A percentile compares a stretch with the other conserved stretches of the same genome.
These are phyloP conservation scores for Amblyopsis hoosieri DNA, from an alignment of 2,797 vertebrate species.

Conservation along the genomic window DNA sequence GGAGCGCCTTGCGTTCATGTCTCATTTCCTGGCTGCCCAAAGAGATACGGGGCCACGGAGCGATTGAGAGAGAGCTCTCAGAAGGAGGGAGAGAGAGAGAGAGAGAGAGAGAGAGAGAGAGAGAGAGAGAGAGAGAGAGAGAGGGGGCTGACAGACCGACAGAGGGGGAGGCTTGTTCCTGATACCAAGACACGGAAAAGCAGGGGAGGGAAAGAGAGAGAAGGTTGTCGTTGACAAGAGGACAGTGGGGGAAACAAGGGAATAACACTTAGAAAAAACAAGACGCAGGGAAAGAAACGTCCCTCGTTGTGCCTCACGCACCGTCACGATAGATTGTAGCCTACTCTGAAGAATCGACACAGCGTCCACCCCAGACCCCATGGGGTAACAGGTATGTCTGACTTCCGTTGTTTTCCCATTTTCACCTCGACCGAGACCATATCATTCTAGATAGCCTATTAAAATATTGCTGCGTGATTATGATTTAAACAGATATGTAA, in stretches of 20 bases:
- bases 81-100: not conserved
- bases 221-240: conserved; percentile 24
- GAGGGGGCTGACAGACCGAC: conserved; percentile 7
- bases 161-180: conserved; percentile 42
- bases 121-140: conserved; percentile 25
- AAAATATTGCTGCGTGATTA: too few species aligned
- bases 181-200: conserved; percentile 67
- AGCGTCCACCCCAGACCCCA: conserved; percentile 79
- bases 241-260: conserved; percentile 76
- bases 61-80: not conserved
- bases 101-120: not conserved
- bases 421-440: conserved; percentile 2
- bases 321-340: conserved; percentile 74
- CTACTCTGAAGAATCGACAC: conserved; percentile 72
- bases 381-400: conserved; percentile 89
- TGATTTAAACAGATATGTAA: conserved; percentile 37
- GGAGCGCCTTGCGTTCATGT: conserved; percentile 62
- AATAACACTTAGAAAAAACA: conserved; percentile 73
- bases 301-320: conserved; percentile 53
- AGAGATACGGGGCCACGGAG: conserved; percentile 11
- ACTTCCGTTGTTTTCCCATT: conserved; percentile 51
- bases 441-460: too few species aligned
- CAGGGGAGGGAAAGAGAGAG: conserved; percentile 58
- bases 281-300: conserved; percentile 65
- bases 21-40: conserved; percentile 79